Percentiles rank a stretch among this genome's conserved stretches.
Conservation (phyloP, 1,140 invertebrate genomes). For the Panagrolaimus sp. region DNA sequence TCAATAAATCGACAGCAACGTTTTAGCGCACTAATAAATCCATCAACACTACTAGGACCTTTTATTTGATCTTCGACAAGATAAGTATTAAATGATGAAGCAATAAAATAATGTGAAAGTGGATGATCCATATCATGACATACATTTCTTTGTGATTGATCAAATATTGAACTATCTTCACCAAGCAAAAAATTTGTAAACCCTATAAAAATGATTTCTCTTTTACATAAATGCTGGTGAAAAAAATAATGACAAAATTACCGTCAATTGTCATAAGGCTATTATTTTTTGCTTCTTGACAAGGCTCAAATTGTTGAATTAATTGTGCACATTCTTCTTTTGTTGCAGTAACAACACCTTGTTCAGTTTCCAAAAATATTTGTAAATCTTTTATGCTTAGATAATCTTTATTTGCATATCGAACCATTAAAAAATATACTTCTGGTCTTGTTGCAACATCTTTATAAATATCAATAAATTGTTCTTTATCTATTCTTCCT, state of each 20-base stretch:
- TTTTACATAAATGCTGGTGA: no score
- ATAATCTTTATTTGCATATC: constrained; percentile 68
- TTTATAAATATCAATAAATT: constrained; percentile 67
- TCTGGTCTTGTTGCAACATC: constrained; percentile 67
- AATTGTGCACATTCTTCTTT: constrained; percentile 63
- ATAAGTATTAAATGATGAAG: constrained; percentile 68
- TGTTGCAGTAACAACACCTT: constrained; percentile 64
- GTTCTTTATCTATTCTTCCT: constrained; percentile 63
- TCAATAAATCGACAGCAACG: constrained; percentile 52
- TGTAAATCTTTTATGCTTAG: constrained; percentile 65
- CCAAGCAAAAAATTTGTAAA: constrained; percentile 66
- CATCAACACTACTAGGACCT: constrained; percentile 64
- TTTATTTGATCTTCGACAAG: constrained; percentile 64
- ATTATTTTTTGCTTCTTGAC: constrained; percentile 63
- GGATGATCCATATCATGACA: constrained; percentile 67
- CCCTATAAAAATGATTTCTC: no score
- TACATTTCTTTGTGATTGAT: constrained; percentile 61
- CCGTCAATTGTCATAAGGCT: constrained; percentile 66
- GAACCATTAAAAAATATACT: constrained; percentile 67
- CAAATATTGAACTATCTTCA: constrained; percentile 65
- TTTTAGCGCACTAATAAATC: constrained; percentile 56
- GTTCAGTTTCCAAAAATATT: constrained; percentile 67
- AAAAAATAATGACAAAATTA: no score
- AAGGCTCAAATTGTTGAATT: constrained; percentile 65
- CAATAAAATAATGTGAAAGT: constrained; percentile 66